These are phyloP conservation scores for Meteorus cinctellus DNA, from an alignment of 2,888 invertebrate species.

Conservation along the genomic window DNA sequence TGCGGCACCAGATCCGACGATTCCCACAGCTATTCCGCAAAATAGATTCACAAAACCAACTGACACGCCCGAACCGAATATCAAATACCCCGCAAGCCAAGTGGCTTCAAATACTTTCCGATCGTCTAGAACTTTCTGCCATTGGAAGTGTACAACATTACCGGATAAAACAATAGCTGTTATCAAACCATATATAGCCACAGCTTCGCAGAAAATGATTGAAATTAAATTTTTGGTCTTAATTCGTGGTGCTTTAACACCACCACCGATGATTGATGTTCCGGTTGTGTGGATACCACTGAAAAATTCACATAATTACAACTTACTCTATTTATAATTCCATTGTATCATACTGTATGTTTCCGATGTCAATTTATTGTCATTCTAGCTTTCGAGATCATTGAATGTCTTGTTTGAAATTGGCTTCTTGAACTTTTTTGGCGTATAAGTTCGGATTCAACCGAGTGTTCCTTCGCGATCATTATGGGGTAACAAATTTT, in stretches of 20 bases:
- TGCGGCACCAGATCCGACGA: constrained; percentile 98
- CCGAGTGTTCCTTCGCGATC: too few relatives aligned
- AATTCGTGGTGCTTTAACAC: constrained; percentile 98
- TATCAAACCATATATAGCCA: constrained; percentile 99
- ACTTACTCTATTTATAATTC: too few relatives aligned
- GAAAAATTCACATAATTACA: constrained; percentile 53
- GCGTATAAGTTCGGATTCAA: too few relatives aligned
- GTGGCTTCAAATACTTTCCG: constrained; percentile 76
- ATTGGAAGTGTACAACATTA: constrained; percentile 77
- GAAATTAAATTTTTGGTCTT: constrained; percentile 99
- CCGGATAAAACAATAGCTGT: constrained; percentile 98
- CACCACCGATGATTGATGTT: constrained; percentile 96
- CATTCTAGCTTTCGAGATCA: neutral
- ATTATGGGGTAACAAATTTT: too few relatives aligned
- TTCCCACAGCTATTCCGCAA: constrained; percentile 97
- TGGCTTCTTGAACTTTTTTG: too few relatives aligned
- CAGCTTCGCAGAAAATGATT: constrained; percentile 99
- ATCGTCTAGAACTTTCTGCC: constrained; percentile 33
- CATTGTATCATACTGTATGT: too few relatives aligned
- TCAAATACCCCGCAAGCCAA: constrained; percentile 91
- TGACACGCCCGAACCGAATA: constrained; percentile 96
- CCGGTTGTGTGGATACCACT: constrained; percentile 98
- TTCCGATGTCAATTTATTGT: too few relatives aligned
- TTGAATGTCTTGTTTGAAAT: too few relatives aligned
- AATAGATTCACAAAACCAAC: constrained; percentile 97